Evolutionary conservation across 2,888 invertebrate species (phyloP).

Genomic region (Spodoptera picta): DNA sequence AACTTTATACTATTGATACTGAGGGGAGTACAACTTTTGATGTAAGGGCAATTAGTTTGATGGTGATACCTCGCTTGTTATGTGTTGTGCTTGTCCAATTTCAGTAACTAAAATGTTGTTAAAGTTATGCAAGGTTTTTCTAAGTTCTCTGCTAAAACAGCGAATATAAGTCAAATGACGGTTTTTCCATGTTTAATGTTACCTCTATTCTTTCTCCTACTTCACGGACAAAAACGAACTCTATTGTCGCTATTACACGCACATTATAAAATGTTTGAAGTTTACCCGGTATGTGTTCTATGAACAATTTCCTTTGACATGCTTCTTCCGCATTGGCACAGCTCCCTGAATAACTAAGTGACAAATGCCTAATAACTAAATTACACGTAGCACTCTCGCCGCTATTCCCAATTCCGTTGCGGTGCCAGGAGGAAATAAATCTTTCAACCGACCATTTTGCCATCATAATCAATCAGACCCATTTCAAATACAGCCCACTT

Average conservation of each 20-base stretch:
- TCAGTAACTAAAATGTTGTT: no score
- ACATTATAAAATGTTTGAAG: constrained; percentile 13
- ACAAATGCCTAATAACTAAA: constrained; percentile 38
- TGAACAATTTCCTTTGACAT: constrained; percentile 39
- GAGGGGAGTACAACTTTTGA: constrained; percentile 3
- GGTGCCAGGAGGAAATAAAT: constrained; percentile 32
- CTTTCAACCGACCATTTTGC: constrained; percentile 15
- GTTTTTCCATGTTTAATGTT: no score
- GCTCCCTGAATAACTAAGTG: constrained; percentile 35
- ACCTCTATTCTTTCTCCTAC: no score
- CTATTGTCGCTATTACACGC: neutral
- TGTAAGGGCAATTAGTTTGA: neutral
- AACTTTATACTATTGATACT: constrained; percentile 25
- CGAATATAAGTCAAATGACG: no score
- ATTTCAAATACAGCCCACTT: constrained; percentile 17
- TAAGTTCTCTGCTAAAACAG: no score
- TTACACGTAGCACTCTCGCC: constrained; percentile 22
- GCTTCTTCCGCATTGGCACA: constrained; percentile 39
- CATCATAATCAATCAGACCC: constrained; percentile 44
- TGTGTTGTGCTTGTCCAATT: no score
- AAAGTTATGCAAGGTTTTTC: no score
- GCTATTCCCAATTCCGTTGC: constrained; percentile 22
- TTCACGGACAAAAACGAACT: no score
- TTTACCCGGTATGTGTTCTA: constrained; percentile 16
- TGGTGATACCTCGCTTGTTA: no score